phyloP scores from a whole-genome alignment of 1,140 invertebrate genomes.

The Drosophila funebris region DNA sequence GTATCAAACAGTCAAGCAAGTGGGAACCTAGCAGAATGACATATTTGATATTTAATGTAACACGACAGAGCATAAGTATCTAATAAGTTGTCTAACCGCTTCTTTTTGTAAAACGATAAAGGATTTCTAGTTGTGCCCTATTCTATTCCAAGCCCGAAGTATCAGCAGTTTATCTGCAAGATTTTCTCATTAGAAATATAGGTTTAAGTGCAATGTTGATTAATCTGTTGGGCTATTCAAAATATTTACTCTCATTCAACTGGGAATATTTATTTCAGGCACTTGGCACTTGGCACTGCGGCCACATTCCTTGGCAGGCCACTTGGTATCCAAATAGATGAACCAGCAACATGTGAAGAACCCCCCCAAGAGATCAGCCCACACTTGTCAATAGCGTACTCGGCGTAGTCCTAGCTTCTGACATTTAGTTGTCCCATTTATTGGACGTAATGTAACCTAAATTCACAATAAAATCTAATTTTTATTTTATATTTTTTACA shows the following conservation, averaged over 20 bases:
- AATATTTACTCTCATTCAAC: too few relatives aligned
- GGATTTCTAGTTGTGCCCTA: too few relatives aligned
- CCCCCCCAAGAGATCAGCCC: conserved; percentile 31
- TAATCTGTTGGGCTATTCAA: neutral
- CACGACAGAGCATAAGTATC: too few relatives aligned
- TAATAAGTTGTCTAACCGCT: too few relatives aligned
- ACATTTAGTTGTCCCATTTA: conserved; percentile 68
- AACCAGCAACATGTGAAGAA: conserved; percentile 19
- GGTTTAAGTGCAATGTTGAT: neutral
- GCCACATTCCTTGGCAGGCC: conserved; percentile 60
- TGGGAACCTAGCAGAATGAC: too few relatives aligned
- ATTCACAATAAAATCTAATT: conserved; percentile 40
- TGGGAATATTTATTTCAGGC: neutral
- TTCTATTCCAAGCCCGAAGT: too few relatives aligned
- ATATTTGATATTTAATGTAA: too few relatives aligned
- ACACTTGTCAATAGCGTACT: conserved; percentile 39
- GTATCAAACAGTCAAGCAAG: too few relatives aligned
- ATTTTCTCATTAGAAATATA: neutral
- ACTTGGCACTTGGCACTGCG: conserved; percentile 8
- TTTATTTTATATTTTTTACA: conserved; percentile 17
- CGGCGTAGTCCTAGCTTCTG: conserved; percentile 59
- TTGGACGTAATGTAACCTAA: conserved; percentile 30
- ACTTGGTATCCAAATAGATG: conserved; percentile 55
- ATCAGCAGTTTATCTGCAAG: neutral
- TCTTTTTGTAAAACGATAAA: too few relatives aligned